phyloP scores from a whole-genome alignment of 1,140 invertebrate species.

The Lasioglossum baleicum region DNA sequence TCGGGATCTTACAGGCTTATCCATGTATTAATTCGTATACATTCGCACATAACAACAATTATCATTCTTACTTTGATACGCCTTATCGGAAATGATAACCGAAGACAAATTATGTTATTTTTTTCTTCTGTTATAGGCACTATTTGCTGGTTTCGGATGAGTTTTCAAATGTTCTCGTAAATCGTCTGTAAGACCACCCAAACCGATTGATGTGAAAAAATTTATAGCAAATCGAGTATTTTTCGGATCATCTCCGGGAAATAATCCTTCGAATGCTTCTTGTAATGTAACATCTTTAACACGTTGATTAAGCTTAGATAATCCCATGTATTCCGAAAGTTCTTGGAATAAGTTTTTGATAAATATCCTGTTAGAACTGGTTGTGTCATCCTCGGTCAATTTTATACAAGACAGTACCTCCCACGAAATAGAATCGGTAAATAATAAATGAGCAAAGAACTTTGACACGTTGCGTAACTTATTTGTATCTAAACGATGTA shows the following conservation, averaged over 20 bases:
- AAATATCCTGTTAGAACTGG: conserved; percentile 97
- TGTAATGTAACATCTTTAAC: conserved; percentile 93
- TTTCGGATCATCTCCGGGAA: conserved; percentile 96
- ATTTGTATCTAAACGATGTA: conserved; percentile 96
- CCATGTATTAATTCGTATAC: background rate
- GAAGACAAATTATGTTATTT: background rate
- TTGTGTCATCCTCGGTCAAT: conserved; percentile 98
- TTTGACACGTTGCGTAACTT: conserved; percentile 98
- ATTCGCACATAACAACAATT: background rate
- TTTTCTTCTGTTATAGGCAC: conserved; percentile 46
- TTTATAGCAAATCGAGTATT: conserved; percentile 99
- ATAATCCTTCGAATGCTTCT: conserved; percentile 93
- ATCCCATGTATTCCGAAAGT: conserved; percentile 96
- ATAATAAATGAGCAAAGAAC: conserved; percentile 97
- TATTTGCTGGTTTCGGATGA: conserved; percentile 62
- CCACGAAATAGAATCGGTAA: conserved; percentile 98
- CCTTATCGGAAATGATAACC: background rate
- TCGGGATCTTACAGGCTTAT: background rate
- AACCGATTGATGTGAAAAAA: conserved; percentile 98
- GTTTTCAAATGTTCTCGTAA: conserved; percentile 94
- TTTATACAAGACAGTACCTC: conserved; percentile 93
- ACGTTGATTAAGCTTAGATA: conserved; percentile 93
- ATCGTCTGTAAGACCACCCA: conserved; percentile 97
- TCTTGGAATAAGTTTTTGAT: conserved; percentile 99
- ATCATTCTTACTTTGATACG: background rate